phyloP scores from a whole-genome alignment of 2,888 invertebrate species.

The Onthophagus sagittarius region DNA sequence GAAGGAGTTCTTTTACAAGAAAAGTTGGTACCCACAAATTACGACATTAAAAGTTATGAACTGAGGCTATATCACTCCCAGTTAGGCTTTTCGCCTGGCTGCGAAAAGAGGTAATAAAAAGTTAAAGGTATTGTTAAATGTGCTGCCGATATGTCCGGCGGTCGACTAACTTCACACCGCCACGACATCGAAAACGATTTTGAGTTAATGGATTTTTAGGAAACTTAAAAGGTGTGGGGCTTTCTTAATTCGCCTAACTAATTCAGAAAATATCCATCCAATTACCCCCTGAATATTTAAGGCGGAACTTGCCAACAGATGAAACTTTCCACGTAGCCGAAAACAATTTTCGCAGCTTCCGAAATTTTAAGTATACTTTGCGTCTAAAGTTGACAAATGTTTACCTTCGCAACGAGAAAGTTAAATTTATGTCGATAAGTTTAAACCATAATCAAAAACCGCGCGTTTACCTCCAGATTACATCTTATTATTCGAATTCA shows the following conservation, averaged over 20 bases:
- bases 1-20: too few species aligned
- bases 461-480: too few species aligned
- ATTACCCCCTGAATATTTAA: constrained; percentile 9
- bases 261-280: constrained; percentile 9
- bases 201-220: constrained; percentile 8
- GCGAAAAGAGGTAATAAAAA: neutral
- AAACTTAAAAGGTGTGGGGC: neutral
- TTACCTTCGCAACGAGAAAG: neutral
- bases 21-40: neutral
- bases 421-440: neutral
- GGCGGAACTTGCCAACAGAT: neutral
- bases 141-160: neutral
- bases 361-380: neutral
- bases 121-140: neutral
- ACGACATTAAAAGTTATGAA: neutral
- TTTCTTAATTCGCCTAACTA: neutral
- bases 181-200: neutral
- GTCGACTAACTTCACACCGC: neutral
- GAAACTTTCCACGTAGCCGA: neutral
- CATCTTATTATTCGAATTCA: too few species aligned
- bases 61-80: neutral
- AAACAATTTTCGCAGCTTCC: neutral
- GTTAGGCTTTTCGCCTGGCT: neutral
- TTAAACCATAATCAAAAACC: too few species aligned
- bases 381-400: neutral